These are phyloP conservation scores for Drosophila micromelanica DNA, from an alignment of 1,140 invertebrate species.

Conservation along the genomic window DNA sequence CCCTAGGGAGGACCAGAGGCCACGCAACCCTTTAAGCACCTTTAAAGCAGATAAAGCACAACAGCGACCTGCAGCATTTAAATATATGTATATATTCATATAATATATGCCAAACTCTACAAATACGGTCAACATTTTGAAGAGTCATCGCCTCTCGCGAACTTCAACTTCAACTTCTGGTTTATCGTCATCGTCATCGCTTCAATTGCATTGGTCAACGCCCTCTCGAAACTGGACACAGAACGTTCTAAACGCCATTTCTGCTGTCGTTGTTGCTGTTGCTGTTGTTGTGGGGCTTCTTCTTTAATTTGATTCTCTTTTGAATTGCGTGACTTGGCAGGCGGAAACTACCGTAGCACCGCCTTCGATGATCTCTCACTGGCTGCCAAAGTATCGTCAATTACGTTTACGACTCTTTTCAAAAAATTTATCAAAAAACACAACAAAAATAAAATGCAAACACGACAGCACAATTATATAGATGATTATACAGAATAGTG, in stretches of 20 bases:
- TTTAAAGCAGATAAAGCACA: neutral
- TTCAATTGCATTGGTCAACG: conserved; percentile 74
- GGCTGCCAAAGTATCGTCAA: conserved; percentile 63
- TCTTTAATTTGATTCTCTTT: conserved; percentile 34
- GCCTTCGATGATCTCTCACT: conserved; percentile 63
- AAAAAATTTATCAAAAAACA: conserved; percentile 16
- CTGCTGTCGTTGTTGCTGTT: conserved; percentile 12
- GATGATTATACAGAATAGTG: too few relatives aligned
- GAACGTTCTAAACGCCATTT: conserved; percentile 50
- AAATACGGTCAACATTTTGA: conserved; percentile 26
- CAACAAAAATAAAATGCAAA: neutral
- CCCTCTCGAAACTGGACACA: conserved; percentile 42
- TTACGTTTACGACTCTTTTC: conserved; percentile 65
- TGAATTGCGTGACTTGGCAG: conserved; percentile 65
- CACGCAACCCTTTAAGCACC: conserved; percentile 29
- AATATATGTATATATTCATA: neutral
- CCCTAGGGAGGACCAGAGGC: conserved; percentile 14
- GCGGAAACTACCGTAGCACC: conserved; percentile 45
- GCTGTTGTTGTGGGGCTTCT: conserved; percentile 50
- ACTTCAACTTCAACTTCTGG: conserved; percentile 22
- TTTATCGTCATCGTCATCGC: conserved; percentile 24
- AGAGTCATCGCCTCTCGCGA: conserved; percentile 36
- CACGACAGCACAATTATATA: too few relatives aligned
- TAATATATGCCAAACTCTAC: neutral
- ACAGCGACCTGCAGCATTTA: neutral